A percentile compares a stretch with the other conserved stretches of the same genome.
phyloP scores from a whole-genome alignment of 2,888 invertebrate genomes.

The Epinotia ramella region DNA sequence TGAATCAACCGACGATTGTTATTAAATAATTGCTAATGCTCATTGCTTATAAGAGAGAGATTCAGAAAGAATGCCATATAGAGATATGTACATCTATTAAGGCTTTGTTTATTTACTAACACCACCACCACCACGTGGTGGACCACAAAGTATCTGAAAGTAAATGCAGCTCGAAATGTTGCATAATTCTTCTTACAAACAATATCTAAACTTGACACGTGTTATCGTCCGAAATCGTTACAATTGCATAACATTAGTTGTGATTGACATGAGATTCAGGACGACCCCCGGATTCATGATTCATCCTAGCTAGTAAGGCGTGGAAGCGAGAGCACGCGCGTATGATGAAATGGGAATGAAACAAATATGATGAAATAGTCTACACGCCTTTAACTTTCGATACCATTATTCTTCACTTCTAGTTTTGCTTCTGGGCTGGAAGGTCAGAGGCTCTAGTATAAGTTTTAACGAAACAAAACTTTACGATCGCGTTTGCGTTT shows the following conservation, averaged over 20 bases:
- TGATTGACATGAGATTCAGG: background rate
- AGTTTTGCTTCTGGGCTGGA: too few relatives aligned
- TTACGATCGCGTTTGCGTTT: too few relatives aligned
- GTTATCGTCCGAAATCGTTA: background rate
- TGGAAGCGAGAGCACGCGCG: background rate
- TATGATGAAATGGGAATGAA: conserved; percentile 37
- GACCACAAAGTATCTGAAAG: too few relatives aligned
- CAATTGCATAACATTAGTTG: background rate
- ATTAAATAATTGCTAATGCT: too few relatives aligned
- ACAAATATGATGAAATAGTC: conserved; percentile 29
- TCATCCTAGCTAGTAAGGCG: background rate
- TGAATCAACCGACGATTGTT: too few relatives aligned
- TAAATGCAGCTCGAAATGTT: background rate
- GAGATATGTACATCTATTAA: too few relatives aligned
- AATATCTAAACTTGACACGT: background rate
- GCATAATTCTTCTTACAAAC: background rate
- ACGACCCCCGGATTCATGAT: background rate
- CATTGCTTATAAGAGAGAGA: too few relatives aligned
- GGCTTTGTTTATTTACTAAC: too few relatives aligned
- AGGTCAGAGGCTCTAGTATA: too few relatives aligned
- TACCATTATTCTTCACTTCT: background rate
- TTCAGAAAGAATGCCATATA: too few relatives aligned
- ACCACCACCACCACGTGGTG: too few relatives aligned
- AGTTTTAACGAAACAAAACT: too few relatives aligned
- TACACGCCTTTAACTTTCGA: background rate